These are phyloP conservation scores for Orthonyx spaldingii DNA, from an alignment of 2,113 vertebrate genomes.

Conservation along the genomic window DNA sequence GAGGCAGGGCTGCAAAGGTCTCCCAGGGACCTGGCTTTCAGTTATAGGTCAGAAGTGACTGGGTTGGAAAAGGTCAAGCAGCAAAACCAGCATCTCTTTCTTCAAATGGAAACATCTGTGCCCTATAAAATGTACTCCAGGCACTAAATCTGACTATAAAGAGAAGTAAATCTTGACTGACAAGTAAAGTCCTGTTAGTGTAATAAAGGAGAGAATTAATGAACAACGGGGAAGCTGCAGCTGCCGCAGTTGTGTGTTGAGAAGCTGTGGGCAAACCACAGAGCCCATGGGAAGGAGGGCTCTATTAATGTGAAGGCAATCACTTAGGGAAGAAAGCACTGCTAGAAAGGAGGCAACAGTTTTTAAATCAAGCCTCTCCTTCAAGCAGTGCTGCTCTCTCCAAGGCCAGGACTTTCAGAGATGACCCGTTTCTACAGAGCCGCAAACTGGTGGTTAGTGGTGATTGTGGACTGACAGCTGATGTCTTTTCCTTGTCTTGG, in stretches of 20 bases:
- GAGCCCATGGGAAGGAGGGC: background rate
- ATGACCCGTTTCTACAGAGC: background rate
- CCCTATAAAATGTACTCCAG: constrained; percentile 27
- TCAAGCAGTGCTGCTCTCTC: background rate
- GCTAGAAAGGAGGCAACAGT: background rate
- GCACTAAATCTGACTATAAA: background rate
- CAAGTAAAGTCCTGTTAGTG: constrained; percentile 8
- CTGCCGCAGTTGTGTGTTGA: background rate
- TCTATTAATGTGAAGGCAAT: background rate
- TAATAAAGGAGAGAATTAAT: constrained; percentile 39
- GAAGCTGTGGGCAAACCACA: background rate
- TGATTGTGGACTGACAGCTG: background rate
- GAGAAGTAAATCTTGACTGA: constrained; percentile 50
- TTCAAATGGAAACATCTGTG: constrained; percentile 54
- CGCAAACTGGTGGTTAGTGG: background rate
- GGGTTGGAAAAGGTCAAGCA: constrained; percentile 38
- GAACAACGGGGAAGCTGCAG: constrained; percentile 18
- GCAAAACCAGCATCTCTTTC: background rate
- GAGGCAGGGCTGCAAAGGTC: background rate
- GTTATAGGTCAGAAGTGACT: constrained; percentile 29
- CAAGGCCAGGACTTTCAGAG: background rate
- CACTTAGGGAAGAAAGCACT: background rate
- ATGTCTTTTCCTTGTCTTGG: background rate
- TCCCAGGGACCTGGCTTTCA: constrained; percentile 25
- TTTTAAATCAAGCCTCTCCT: background rate